These are phyloP conservation scores for Saimiri boliviensis DNA, from an alignment of 2,113 vertebrate genomes.

Conservation along the genomic window DNA sequence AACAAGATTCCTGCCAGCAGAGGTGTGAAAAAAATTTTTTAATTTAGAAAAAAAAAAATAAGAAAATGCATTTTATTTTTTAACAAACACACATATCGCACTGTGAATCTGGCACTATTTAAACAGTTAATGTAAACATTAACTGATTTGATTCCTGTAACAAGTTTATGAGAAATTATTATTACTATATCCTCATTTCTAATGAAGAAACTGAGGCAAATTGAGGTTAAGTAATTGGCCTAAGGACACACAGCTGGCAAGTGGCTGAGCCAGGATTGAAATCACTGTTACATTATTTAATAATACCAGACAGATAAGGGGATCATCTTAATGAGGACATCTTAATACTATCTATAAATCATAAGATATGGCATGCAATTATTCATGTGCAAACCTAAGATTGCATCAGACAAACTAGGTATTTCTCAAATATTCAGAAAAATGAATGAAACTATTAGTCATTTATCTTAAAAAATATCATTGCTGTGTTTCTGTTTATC, in stretches of 20 bases:
- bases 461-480: not conserved
- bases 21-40: no score
- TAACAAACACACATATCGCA: not conserved
- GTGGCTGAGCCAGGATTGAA: not conserved
- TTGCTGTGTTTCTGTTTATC: not conserved
- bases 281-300: not conserved
- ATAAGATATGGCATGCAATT: not conserved
- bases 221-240: not conserved
- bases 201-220: not conserved
- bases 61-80: not conserved
- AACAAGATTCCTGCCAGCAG: no score
- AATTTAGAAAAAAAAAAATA: not conserved
- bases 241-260: not conserved
- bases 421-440: slow-evolving; percentile 25
- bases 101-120: not conserved
- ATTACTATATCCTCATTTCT: not conserved
- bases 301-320: not conserved
- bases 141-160: not conserved
- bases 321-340: not conserved
- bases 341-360: not conserved
- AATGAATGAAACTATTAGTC: not conserved
- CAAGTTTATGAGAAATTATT: not conserved
- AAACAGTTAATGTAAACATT: not conserved
- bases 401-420: not conserved
- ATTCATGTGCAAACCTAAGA: not conserved